Percentiles rank a stretch among this genome's conserved stretches.
Conservation (phyloP, 1,140 invertebrate species). For the Cydia pomonella region DNA sequence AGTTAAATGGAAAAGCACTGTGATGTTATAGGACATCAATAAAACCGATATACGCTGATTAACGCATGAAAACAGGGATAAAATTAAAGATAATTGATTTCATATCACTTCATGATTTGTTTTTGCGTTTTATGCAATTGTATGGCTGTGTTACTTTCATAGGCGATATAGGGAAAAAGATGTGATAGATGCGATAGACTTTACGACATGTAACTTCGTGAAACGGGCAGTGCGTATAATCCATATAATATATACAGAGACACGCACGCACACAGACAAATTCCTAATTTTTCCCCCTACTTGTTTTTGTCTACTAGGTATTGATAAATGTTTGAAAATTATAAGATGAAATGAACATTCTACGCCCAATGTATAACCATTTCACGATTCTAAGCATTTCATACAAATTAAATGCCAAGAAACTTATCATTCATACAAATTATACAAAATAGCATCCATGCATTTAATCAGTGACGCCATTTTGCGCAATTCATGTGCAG, state of each 20-base stretch:
- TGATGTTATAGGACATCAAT: too few species aligned
- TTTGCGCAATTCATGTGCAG: slow-evolving; percentile 60
- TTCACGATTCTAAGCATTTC: too few species aligned
- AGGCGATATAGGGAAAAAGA: too few species aligned
- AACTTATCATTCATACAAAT: neutral
- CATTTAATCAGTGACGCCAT: slow-evolving; percentile 58
- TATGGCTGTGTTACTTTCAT: too few species aligned
- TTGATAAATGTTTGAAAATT: neutral
- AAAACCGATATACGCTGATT: too few species aligned
- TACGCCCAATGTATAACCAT: too few species aligned
- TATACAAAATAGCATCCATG: slow-evolving; percentile 18
- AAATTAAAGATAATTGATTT: too few species aligned
- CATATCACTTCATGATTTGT: too few species aligned
- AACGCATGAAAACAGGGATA: too few species aligned
- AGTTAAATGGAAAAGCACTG: neutral
- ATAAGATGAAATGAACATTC: neutral
- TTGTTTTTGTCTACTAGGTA: neutral
- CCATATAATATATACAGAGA: neutral
- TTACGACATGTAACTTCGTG: neutral
- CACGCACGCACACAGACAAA: neutral
- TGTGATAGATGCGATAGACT: too few species aligned
- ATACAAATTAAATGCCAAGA: too few species aligned
- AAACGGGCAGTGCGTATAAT: neutral
- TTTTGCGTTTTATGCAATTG: too few species aligned
- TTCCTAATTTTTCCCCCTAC: neutral